Evolutionary conservation across 1,140 invertebrate genomes (phyloP), one percentile per base, ranked within the genome.

Genomic region (Pollicipes pollicipes): DNA sequence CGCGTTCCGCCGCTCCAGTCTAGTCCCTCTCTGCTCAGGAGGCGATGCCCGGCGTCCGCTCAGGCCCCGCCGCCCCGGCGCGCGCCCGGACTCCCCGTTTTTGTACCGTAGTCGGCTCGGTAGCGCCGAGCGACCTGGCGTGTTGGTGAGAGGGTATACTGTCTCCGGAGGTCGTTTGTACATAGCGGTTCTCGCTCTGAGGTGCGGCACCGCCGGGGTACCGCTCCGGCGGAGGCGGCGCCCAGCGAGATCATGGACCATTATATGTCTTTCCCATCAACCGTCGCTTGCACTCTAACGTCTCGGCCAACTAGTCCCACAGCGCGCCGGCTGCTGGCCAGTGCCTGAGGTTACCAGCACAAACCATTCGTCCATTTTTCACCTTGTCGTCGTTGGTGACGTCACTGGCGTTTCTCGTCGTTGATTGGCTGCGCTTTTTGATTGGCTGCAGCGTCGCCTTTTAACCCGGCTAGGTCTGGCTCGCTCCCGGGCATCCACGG

Each of bases 241-340:
- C 13, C 6, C 13, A 58, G 45, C 13, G 45, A 58, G 45, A 58
- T 58, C 45, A 21, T 58, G 45, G 45, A 58, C 45, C 45, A 58
- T 58, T 58, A 58, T 58, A 58, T 58, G 45, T 58, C 45, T 58
- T 58, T 58, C 45, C 45, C 45, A 58, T 58, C 45, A 58, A 58
- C 45, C 45, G 45, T 58, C 45, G 45, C 10, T 35, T 24, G 45
- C 45, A 58, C 10, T 58, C 21, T 58, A 24, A 6, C 45, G 45
- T 58, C 21, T 58, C 45, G 13, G n/a, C n/a, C n/a, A n/a, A n/a
- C n/a, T n/a, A n/a, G n/a, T n/a, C n/a, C n/a, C n/a, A n/a, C n/a
- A n/a, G n/a, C n/a, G n/a, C n/a, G n/a, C 21, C 21, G 45, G 21
- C 45, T 21, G 45, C 45, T n/a, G 45, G 45, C 45, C 45, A 24